Conservation (phyloP, 2,797 vertebrate genomes). For the Pseudochirops cupreus region DNA sequence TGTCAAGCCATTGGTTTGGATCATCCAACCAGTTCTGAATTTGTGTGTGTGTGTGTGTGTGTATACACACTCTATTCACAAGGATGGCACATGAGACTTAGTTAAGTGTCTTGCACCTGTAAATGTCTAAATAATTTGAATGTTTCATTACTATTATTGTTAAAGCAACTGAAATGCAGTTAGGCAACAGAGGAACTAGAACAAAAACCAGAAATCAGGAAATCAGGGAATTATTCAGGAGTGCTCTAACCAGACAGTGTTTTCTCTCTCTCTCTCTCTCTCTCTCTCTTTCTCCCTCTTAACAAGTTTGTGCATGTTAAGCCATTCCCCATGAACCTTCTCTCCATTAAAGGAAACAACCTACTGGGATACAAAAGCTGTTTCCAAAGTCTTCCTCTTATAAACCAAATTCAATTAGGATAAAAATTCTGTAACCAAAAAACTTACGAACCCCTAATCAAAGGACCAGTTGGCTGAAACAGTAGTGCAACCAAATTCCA, state of each 20-base stretch:
- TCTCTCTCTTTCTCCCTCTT: neutral
- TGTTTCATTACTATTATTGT: neutral
- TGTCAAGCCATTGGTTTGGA: neutral
- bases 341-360: neutral
- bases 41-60: no score
- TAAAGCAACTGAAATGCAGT: neutral
- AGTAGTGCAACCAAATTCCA: neutral
- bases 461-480: neutral
- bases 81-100: neutral
- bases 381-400: neutral
- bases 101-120: neutral
- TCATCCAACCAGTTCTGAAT: neutral
- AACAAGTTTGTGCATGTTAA: neutral
- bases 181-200: neutral
- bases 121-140: neutral
- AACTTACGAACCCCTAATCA: neutral
- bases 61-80: neutral
- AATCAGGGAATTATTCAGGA: neutral
- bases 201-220: neutral
- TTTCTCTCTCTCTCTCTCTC: neutral
- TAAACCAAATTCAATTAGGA: neutral
- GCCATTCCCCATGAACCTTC: neutral
- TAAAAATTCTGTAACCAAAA: neutral
- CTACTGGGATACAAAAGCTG: neutral
- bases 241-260: neutral